Evolutionary conservation across 2,888 invertebrate genomes (phyloP), one percentile per base, ranked within the genome.

Genomic region (Anoncus sp.): DNA sequence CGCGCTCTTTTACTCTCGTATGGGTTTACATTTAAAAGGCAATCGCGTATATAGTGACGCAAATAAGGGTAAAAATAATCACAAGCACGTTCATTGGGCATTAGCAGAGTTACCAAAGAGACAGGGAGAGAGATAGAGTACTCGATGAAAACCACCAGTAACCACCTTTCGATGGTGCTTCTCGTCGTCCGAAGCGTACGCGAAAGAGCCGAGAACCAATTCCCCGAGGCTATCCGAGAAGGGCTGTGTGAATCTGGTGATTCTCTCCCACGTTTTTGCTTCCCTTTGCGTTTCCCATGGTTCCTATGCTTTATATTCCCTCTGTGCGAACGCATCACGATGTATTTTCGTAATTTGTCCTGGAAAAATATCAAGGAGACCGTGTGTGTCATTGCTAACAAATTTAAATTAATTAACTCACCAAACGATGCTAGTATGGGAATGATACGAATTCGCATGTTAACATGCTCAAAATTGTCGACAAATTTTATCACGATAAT

Each of bases 151-250:
- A 71, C 53, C 49, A 67, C 55, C 55, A 65, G 60, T 62, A 35
- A 88, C 87, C 81, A 87, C 85, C 85, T 85, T 86, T 88, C 87
- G 87, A 88, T 87, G 87, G 86, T 87, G 76, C 88, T 74, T 55
- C 70, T 76, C 75, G 66, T 65, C 59, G 60, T 49, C 18, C 65
- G 24, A 40, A 45, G 43, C 55, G 65, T 75, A 77, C 49, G 22
- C 73, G 63, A 69, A 66, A 60, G 45, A 59, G 35, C 78, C 75
- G 45, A 78, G 79, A 74, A 82, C 82, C 84, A 82, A 85, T 84
- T 79, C 84, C 85, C 84, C 80, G 80, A 84, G 84, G 85, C 84
- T 73, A 75, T 75, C 59, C 62, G 55, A 65, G 27, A 78, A 79
- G 76, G 55, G 75, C 73, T 31, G 14, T 53, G 63, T 43, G 60